Evolutionary conservation across 2,888 invertebrate species (phyloP).

Genomic region (Boloria euphrosyne): DNA sequence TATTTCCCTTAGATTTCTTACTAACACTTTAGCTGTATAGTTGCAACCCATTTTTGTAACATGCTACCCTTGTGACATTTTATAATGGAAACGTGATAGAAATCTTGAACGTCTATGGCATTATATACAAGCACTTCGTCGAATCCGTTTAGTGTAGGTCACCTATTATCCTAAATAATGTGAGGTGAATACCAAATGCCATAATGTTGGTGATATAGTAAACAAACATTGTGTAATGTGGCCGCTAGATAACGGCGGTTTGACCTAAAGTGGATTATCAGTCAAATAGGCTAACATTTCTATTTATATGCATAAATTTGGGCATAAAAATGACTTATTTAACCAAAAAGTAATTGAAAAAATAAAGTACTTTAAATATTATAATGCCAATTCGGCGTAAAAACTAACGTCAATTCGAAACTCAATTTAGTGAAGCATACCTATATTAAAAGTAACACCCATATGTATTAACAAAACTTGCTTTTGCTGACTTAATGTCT

Average conservation of each 20-base stretch:
- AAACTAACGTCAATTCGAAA: too few species aligned
- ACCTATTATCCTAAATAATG: slow-evolving; percentile 34
- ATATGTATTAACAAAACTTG: background rate
- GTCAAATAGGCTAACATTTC: background rate
- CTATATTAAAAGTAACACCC: background rate
- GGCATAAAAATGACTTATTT: too few species aligned
- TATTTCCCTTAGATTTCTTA: slow-evolving; percentile 1
- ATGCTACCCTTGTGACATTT: slow-evolving; percentile 39
- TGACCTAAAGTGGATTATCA: slow-evolving; percentile 8
- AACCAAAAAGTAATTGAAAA: too few species aligned
- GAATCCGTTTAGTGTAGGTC: slow-evolving; percentile 27
- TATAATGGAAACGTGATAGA: slow-evolving; percentile 40
- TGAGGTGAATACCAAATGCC: slow-evolving; percentile 24
- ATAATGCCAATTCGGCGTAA: too few species aligned
- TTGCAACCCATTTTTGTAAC: slow-evolving; percentile 20
- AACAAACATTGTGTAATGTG: slow-evolving; percentile 12
- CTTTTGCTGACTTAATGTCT: background rate
- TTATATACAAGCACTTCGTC: slow-evolving; percentile 27
- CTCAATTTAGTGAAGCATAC: background rate
- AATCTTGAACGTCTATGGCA: slow-evolving; percentile 35
- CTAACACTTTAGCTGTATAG: slow-evolving; percentile 8
- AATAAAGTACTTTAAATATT: too few species aligned
- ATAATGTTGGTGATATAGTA: slow-evolving; percentile 23
- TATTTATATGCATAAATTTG: too few species aligned
- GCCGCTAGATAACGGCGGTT: slow-evolving; percentile 10